A percentile compares a stretch with the other conserved stretches of the same genome.
Conservation (phyloP, 1,140 invertebrate genomes). For the Cydia fagiglandana region DNA sequence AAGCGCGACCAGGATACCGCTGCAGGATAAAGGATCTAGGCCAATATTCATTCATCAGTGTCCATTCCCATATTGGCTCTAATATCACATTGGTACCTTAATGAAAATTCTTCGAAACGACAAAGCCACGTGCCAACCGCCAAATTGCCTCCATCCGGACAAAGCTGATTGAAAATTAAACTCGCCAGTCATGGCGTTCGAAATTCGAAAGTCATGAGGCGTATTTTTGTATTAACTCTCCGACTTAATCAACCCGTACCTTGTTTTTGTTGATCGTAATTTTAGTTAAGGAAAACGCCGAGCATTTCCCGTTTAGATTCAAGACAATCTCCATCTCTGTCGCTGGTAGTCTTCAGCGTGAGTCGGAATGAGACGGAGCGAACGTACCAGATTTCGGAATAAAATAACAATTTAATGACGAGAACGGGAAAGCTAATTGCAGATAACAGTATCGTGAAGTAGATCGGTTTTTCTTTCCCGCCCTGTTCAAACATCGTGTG, state of each 20-base stretch:
- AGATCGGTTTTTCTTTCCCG: background rate
- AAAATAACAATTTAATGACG: constrained; percentile 12
- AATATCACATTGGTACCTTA: no score
- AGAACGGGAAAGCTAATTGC: constrained; percentile 13
- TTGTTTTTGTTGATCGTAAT: constrained; percentile 21
- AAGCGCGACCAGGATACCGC: no score
- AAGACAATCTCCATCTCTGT: background rate
- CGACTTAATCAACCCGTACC: constrained; percentile 7
- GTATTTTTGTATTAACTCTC: constrained; percentile 19
- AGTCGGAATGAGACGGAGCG: background rate
- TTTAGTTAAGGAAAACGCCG: constrained; percentile 14
- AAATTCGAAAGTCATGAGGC: constrained; percentile 6
- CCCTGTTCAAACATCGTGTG: background rate
- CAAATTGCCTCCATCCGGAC: constrained; percentile 17
- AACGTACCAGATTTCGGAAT: background rate
- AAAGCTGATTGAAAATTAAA: constrained; percentile 17
- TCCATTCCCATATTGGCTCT: no score
- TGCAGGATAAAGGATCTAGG: no score
- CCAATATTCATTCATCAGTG: no score
- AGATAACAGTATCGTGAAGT: background rate
- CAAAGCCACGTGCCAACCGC: background rate
- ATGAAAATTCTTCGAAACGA: background rate
- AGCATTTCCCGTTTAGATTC: background rate
- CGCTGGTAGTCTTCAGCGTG: background rate
- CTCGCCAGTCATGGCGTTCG: constrained; percentile 6